Conservation (phyloP, 2,797 vertebrate species). For the Chaetophractus vellerosus region DNA sequence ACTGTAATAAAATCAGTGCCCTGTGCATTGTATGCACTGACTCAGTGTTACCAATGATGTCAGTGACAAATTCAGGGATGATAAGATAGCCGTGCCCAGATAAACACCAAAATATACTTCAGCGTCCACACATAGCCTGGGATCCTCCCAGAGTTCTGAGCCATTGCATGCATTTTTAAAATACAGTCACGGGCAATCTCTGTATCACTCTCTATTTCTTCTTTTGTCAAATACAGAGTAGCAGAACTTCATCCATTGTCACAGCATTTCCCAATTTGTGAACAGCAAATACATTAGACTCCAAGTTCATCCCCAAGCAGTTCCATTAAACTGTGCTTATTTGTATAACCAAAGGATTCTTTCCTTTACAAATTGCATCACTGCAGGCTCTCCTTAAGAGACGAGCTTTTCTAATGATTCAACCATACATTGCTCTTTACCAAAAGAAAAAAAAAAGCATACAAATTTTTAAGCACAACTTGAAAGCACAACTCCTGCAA, state of each 20-base stretch:
- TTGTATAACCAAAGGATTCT: constrained; percentile 39
- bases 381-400: constrained; percentile 47
- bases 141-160: not conserved
- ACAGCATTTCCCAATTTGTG: not conserved
- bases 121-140: not conserved
- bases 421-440: not conserved
- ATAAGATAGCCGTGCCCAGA: not conserved
- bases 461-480: constrained; percentile 59
- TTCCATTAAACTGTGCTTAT: not conserved
- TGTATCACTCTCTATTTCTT: not conserved
- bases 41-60: not conserved
- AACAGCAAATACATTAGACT: constrained; percentile 33
- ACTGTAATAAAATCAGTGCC: not conserved
- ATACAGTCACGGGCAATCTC: not conserved
- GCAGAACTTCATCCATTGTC: not conserved
- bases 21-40: not conserved
- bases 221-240: not conserved
- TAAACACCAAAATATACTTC: not conserved
- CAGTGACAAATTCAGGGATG: not conserved
- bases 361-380: constrained; percentile 46
- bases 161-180: not conserved
- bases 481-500: constrained; percentile 45
- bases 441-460: not conserved
- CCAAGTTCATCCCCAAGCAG: constrained; percentile 11
- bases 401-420: constrained; percentile 59